A percentile compares a stretch with the other conserved stretches of the same genome.
phyloP scores from a whole-genome alignment of 2,888 invertebrate genomes.

The Proisotoma minuta region DNA sequence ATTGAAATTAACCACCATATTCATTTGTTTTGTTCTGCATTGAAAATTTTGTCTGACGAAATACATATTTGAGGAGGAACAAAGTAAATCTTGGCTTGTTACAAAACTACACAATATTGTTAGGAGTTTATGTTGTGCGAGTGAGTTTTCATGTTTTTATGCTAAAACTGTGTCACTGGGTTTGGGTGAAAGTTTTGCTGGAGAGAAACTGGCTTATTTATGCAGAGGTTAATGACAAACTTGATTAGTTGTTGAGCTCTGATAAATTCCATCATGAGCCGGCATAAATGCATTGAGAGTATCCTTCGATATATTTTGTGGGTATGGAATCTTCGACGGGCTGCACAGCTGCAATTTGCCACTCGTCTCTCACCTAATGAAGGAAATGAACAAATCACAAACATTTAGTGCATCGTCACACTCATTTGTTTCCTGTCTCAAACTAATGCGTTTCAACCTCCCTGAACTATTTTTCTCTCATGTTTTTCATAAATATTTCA shows the following conservation, averaged over 20 bases:
- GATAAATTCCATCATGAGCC: conserved; percentile 41
- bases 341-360: conserved; percentile 64
- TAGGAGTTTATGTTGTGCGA: no score
- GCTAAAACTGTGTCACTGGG: no score
- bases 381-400: conserved; percentile 38
- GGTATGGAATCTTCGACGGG: conserved; percentile 69
- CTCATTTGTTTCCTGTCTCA: conserved; percentile 34
- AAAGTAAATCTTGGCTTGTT: background rate
- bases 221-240: background rate
- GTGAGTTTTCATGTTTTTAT: no score
- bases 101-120: background rate
- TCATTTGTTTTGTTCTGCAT: no score
- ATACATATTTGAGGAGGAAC: background rate
- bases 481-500: conserved; percentile 11
- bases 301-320: conserved; percentile 57
- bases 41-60: no score
- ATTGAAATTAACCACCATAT: no score
- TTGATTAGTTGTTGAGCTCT: no score
- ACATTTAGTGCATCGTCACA: conserved; percentile 27
- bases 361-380: conserved; percentile 63
- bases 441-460: conserved; percentile 5
- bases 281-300: conserved; percentile 58
- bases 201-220: background rate
- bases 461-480: background rate
- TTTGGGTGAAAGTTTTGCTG: background rate